Conservation (phyloP, 2,113 vertebrate species). For the Cyanocitta stelleri region DNA sequence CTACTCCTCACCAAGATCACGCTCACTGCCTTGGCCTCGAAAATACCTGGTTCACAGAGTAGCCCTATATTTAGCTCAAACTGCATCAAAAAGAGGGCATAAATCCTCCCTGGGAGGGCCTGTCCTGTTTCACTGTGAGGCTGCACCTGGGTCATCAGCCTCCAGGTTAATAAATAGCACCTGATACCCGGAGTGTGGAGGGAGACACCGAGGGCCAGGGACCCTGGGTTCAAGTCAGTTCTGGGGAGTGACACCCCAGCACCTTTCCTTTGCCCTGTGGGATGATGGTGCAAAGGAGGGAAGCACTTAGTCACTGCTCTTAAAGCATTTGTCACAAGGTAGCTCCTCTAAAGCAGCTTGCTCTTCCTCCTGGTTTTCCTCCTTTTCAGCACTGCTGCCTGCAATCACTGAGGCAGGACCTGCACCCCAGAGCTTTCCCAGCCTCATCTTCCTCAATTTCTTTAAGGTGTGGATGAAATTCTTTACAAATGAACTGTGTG, state of each 20-base stretch:
- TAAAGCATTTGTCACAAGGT: not conserved
- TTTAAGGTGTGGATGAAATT: conserved; percentile 37
- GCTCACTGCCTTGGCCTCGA: fast-evolving
- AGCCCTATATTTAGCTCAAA: not conserved
- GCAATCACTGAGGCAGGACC: not conserved
- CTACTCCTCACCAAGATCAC: not conserved
- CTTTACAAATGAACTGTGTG: not conserved
- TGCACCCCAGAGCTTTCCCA: not conserved
- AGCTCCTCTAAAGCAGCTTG: not conserved
- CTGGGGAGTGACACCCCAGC: not conserved
- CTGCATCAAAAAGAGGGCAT: not conserved
- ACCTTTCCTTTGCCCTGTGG: not conserved
- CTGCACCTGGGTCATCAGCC: not conserved
- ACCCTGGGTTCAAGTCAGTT: no score
- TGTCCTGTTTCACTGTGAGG: no score
- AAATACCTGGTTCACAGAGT: not conserved
- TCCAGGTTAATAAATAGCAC: not conserved
- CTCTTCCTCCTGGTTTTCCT: not conserved
- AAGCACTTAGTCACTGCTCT: not conserved
- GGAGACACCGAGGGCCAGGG: not conserved
- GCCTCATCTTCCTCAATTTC: conserved; percentile 10
- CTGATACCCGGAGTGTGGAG: fast-evolving
- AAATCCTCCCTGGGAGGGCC: not conserved
- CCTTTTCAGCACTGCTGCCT: not conserved
- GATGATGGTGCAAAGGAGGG: not conserved